Evolutionary conservation across 53 echinoderm and acorn worm genomes (phyloP).

Genomic region (Glandiceps talaboti): DNA sequence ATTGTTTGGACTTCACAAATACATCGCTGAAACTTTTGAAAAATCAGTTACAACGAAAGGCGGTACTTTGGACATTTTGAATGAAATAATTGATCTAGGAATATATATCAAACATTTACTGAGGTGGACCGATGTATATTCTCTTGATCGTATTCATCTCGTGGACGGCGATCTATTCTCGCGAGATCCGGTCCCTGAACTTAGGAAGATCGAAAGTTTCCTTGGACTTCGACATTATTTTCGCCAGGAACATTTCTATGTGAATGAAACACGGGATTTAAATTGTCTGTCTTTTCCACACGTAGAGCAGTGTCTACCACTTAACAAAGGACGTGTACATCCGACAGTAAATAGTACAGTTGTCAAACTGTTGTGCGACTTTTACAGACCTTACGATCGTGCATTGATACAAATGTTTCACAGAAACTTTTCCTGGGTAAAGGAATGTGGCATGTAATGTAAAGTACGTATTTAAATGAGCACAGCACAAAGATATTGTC

Average conservation of each 20-base stretch:
- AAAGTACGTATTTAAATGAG: no score
- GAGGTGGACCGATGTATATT: not conserved
- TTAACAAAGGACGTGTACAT: conserved; percentile 9
- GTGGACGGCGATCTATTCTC: conserved; percentile 6
- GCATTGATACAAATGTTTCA: not conserved
- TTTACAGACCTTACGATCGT: conserved; percentile 8
- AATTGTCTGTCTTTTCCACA: conserved; percentile 7
- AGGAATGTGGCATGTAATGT: no score
- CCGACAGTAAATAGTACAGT: not conserved
- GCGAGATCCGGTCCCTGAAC: conserved; percentile 6
- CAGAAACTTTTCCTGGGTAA: conserved; percentile 5
- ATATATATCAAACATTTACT: conserved; percentile 1
- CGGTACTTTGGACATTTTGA: conserved; percentile 1
- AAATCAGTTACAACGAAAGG: conserved; percentile 1
- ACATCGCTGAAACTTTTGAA: not conserved
- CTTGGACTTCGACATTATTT: conserved; percentile 8
- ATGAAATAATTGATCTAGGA: conserved; percentile 4
- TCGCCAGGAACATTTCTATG: not conserved
- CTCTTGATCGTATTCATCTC: not conserved
- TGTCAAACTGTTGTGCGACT: conserved; percentile 5
- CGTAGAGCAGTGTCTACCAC: not conserved
- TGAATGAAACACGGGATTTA: not conserved
- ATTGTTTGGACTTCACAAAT: not conserved
- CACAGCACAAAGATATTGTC: no score
- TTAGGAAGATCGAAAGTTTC: conserved; percentile 6